Base-by-base conservation (phyloP, 53 echinoderm and acorn worm genomes). In the Holothuria leucospilota region DNA sequence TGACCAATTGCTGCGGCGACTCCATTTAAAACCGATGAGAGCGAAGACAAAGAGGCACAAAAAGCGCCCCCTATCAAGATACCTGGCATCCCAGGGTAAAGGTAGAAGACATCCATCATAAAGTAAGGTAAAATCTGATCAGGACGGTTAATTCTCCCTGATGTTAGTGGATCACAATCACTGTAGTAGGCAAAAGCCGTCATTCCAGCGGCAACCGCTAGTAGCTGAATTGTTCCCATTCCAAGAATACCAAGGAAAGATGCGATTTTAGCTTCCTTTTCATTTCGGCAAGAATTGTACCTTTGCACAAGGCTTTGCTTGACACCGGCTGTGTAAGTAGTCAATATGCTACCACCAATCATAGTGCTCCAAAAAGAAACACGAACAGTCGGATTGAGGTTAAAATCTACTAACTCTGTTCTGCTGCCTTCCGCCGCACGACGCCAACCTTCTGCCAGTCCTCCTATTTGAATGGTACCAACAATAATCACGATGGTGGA, bases 71-170 rank as follows among this genome's bases (percentile, higher is more conserved):
- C 82, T 39, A 82, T 82, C 41, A 82, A 21, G 23, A 82, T 39
- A 29, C 82, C 82, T 34, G 82, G 82, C 18, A 65, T 64, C 21
- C 82, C 82, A 8, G 82, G 82, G 23, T 62, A 63, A 11, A 23
- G 39, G 40, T 65, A 40, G 65, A 82, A 82, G 3, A 82, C n/a
- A n/a, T 82, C 82, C 63, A 82, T 82, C 21, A 82, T 82, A 49
- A 82, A 82, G 65, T 63, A 82, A 0, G 82, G 82, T 39, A 82
- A 34, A 2, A 82, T 82, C 27, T 82, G 82, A 64, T 82, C 82
- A 20, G 82, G 23, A 8, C 82, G 82, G 21, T 27, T 65, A 63
- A 82, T 82, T 12, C 64, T 38, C 11, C 82, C 82, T 24, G 63
- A 15, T 20, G 63, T 63, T 20, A 82, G 9, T 39, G 82, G 82